These are phyloP conservation scores for Peucedramus taeniatus DNA, from an alignment of 2,113 vertebrate species.

Conservation along the genomic window DNA sequence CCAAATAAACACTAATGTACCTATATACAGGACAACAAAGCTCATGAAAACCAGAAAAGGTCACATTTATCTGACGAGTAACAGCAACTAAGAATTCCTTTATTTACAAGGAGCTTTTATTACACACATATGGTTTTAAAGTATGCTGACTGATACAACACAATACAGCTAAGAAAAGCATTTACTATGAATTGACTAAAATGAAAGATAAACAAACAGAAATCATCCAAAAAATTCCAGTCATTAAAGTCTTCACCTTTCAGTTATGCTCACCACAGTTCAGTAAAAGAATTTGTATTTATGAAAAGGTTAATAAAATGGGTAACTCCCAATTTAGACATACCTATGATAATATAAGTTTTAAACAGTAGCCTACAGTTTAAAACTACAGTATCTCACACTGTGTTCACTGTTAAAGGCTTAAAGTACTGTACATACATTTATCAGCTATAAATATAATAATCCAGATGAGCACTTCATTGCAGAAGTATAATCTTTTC, in stretches of 20 bases:
- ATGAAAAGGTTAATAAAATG: not conserved
- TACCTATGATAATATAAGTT: rapidly evolving
- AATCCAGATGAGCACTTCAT: not conserved
- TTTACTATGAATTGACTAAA: not conserved
- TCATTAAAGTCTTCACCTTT: not conserved
- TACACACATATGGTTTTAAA: not conserved
- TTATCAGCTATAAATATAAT: not conserved
- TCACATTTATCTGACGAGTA: not conserved
- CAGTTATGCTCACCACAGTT: not conserved
- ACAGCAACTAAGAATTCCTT: not conserved
- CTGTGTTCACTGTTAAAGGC: not conserved
- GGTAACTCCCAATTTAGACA: not conserved
- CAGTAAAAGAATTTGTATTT: not conserved
- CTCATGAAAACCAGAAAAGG: not conserved
- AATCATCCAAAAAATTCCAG: not conserved
- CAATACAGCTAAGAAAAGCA: not conserved
- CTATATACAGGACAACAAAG: not conserved
- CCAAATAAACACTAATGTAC: not conserved
- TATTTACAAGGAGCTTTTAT: not conserved
- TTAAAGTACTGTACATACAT: not conserved
- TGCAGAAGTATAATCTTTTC: not conserved
- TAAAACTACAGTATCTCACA: not conserved
- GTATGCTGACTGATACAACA: not conserved
- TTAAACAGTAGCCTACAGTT: not conserved
- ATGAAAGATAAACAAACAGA: not conserved